Percentiles rank a stretch among this genome's conserved stretches.
phyloP scores from a whole-genome alignment of 2,113 vertebrate genomes.

The Marmota monax region DNA sequence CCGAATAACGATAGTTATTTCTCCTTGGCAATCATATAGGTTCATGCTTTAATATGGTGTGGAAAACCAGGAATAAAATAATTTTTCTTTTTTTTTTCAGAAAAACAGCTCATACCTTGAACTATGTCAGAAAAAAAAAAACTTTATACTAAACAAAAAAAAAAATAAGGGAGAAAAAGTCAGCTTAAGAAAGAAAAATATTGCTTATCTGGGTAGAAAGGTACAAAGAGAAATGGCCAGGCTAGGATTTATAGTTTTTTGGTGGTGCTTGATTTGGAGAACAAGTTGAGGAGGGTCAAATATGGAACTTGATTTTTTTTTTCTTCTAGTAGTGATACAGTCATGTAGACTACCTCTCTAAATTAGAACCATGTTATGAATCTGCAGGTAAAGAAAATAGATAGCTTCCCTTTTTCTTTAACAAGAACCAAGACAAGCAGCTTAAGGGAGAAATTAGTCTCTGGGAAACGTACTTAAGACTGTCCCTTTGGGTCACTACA shows the following conservation, averaged over 20 bases:
- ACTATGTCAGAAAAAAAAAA: slow-evolving; percentile 29
- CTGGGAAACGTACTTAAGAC: slow-evolving; percentile 37
- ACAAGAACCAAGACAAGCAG: slow-evolving; percentile 29
- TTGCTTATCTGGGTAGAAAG: not conserved
- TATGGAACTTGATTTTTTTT: slow-evolving; percentile 18
- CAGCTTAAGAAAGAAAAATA: slow-evolving; percentile 1
- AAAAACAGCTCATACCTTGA: not conserved
- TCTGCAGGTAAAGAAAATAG: not conserved
- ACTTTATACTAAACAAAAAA: not conserved
- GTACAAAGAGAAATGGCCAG: not conserved
- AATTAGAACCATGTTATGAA: not conserved
- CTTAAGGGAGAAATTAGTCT: slow-evolving; percentile 10
- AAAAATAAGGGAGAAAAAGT: not conserved
- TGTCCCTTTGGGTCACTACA: slow-evolving; percentile 44
- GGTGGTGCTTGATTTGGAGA: slow-evolving; percentile 10
- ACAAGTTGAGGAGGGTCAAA: not conserved
- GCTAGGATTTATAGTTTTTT: not conserved
- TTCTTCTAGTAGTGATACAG: not conserved
- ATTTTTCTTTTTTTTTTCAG: not conserved
- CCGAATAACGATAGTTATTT: slow-evolving; percentile 17
- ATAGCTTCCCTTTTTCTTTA: slow-evolving; percentile 2
- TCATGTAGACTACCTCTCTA: not conserved
- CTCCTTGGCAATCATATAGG: slow-evolving; percentile 9
- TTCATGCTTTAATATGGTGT: slow-evolving; percentile 39
- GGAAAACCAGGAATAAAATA: not conserved